These are phyloP conservation scores for Drosophila ananassae DNA, from an alignment of 1,140 invertebrate species.

Conservation along the genomic window DNA sequence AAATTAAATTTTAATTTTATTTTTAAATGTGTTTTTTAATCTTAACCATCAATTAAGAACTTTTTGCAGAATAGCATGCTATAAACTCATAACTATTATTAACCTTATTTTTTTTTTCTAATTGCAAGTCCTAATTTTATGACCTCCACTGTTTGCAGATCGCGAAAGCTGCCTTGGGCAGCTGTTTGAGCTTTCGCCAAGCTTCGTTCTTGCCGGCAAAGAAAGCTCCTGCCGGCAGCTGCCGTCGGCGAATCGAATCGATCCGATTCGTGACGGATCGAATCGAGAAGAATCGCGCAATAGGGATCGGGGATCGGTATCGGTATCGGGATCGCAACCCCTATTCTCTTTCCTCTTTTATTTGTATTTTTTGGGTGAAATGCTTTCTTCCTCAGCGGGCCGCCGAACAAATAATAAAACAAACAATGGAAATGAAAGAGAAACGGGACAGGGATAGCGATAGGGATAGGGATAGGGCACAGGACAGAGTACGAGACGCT, in stretches of 20 bases:
- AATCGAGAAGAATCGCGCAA: conserved; percentile 16
- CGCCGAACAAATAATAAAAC: conserved; percentile 20
- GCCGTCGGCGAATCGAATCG: conserved; percentile 10
- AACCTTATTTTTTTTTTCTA: background rate
- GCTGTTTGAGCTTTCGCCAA: conserved; percentile 10
- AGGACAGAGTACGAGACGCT: conserved; percentile 6
- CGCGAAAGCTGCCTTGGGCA: conserved; percentile 12
- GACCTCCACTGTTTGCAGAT: background rate
- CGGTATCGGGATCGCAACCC: conserved; percentile 19
- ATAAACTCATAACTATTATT: no score
- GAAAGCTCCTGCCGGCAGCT: background rate
- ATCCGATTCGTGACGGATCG: conserved; percentile 3
- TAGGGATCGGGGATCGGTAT: conserved; percentile 8
- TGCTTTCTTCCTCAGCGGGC: conserved; percentile 59
- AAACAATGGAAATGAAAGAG: conserved; percentile 19
- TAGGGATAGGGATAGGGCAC: conserved; percentile 14
- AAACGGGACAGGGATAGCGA: background rate
- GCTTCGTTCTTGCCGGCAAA: conserved; percentile 8
- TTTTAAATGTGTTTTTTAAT: no score
- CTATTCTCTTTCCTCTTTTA: background rate
- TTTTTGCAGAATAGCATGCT: no score
- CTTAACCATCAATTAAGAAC: no score
- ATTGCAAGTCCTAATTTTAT: background rate
- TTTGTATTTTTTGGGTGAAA: conserved; percentile 42
- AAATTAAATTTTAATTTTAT: background rate